A percentile compares a stretch with the other conserved stretches of the same genome.
phyloP scores from a whole-genome alignment of 2,797 vertebrate species.

The Tenualosa thibaudeaui region DNA sequence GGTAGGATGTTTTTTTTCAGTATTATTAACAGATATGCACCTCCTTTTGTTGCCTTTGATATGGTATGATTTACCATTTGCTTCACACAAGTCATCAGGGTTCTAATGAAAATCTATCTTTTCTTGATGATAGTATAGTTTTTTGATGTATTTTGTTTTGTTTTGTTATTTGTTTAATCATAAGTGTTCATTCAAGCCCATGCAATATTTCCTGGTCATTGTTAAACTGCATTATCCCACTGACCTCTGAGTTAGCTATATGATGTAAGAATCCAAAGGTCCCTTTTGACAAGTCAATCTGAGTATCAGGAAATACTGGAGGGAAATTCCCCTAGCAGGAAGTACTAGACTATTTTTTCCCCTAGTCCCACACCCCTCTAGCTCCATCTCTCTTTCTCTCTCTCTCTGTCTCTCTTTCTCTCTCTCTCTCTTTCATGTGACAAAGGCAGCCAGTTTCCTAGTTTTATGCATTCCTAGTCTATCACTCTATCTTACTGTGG shows the following conservation, averaged over 20 bases:
- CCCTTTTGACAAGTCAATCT: slow-evolving; percentile 29
- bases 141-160: neutral
- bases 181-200: neutral
- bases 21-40: neutral
- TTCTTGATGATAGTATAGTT: neutral
- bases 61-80: neutral
- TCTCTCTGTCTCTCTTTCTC: neutral
- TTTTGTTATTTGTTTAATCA: neutral
- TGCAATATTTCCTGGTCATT: neutral
- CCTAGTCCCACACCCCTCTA: neutral
- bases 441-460: neutral
- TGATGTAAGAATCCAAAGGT: neutral
- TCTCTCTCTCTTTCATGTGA: neutral
- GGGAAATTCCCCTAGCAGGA: slow-evolving; percentile 73
- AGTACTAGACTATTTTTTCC: slow-evolving; percentile 59
- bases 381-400: neutral
- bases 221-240: neutral
- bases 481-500: neutral
- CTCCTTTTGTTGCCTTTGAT: neutral
- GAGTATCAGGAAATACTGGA: slow-evolving; percentile 54
- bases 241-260: neutral
- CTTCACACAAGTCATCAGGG: neutral
- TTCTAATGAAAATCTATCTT: neutral
- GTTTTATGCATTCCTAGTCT: neutral
- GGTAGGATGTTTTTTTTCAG: neutral